Evolutionary conservation across 2,113 vertebrate species (phyloP).

Genomic region (Sclerurus mexicanus): DNA sequence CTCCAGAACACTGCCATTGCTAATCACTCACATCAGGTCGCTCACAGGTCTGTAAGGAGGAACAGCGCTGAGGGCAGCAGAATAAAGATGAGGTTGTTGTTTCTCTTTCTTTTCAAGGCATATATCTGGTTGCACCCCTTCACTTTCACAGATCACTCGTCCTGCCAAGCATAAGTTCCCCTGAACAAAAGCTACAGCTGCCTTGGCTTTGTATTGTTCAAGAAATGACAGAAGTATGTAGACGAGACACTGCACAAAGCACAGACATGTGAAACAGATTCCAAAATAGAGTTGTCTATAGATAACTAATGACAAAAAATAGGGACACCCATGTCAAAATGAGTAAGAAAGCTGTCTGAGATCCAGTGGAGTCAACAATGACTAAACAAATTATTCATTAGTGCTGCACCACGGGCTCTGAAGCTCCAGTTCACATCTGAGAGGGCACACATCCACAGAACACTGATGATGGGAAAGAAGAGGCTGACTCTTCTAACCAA

Average conservation of each 20-base stretch:
- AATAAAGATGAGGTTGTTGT: background rate
- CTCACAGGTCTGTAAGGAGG: background rate
- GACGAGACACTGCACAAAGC: background rate
- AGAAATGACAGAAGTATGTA: background rate
- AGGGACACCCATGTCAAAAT: background rate
- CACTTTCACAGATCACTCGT: background rate
- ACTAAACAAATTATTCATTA: background rate
- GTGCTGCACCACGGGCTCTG: background rate
- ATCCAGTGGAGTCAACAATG: background rate
- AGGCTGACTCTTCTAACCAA: background rate
- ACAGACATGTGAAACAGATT: background rate
- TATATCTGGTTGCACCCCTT: background rate
- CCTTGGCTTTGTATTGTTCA: background rate
- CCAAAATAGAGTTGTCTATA: background rate
- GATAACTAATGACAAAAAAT: background rate
- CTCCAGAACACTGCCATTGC: conserved; percentile 5
- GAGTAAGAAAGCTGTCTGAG: background rate
- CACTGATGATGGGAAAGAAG: background rate
- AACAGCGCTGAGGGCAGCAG: background rate
- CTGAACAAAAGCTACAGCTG: background rate
- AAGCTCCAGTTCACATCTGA: background rate
- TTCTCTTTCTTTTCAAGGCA: background rate
- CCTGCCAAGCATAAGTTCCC: background rate
- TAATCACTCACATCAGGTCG: conserved; percentile 29
- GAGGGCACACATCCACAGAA: background rate